phyloP scores from a whole-genome alignment of 2,888 invertebrate species.

The Eustalomyia histrio region DNA sequence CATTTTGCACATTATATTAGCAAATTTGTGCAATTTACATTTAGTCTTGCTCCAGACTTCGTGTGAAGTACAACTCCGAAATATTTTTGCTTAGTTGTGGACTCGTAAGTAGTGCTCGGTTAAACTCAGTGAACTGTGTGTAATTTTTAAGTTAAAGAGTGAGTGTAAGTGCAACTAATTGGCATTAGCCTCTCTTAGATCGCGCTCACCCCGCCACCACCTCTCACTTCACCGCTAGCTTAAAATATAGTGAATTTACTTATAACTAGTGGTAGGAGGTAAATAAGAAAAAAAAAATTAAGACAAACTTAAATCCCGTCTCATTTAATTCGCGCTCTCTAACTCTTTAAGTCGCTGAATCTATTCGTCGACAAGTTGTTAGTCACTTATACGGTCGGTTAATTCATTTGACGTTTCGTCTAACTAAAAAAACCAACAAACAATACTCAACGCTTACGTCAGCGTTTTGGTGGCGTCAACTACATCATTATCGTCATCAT shows the following conservation, averaged over 20 bases:
- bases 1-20: slow-evolving; percentile 63
- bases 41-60: slow-evolving; percentile 80
- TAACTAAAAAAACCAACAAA: slow-evolving; percentile 9
- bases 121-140: slow-evolving; percentile 32
- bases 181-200: slow-evolving; percentile 19
- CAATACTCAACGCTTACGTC: slow-evolving; percentile 47
- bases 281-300: slow-evolving; percentile 8
- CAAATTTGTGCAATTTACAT: slow-evolving; percentile 67
- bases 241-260: slow-evolving; percentile 3
- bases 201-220: background rate
- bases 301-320: background rate
- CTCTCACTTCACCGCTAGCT: background rate
- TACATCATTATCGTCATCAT: background rate
- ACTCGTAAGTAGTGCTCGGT: slow-evolving; percentile 66
- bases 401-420: slow-evolving; percentile 13
- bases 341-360: slow-evolving; percentile 28
- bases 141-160: slow-evolving; percentile 30
- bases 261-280: slow-evolving; percentile 6
- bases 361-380: slow-evolving; percentile 15
- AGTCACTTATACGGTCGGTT: slow-evolving; percentile 23
- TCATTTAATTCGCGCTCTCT: background rate
- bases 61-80: slow-evolving; percentile 74
- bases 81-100: slow-evolving; percentile 67
- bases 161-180: slow-evolving; percentile 35
- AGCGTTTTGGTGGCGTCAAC: slow-evolving; percentile 30